These are phyloP conservation scores for Pardosa pseudoannulata DNA, from an alignment of 2,888 invertebrate species.

Conservation along the genomic window DNA sequence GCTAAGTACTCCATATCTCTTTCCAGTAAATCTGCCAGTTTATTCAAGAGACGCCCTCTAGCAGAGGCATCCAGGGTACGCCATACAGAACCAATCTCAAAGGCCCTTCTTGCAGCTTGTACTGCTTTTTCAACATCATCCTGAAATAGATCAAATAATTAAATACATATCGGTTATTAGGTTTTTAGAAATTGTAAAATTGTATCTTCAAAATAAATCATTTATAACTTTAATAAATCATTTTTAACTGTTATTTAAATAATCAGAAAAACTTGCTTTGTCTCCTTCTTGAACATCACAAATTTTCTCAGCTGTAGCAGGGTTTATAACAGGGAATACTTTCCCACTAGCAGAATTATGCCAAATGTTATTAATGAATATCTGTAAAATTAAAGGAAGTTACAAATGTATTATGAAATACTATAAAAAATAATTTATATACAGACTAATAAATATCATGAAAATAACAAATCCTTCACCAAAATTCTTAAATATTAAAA, in stretches of 20 bases:
- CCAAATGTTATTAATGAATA: slow-evolving; percentile 99
- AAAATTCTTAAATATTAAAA: no score
- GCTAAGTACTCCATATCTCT: slow-evolving; percentile 80
- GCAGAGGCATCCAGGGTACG: slow-evolving; percentile 81
- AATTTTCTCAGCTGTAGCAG: slow-evolving; percentile 86
- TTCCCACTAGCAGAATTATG: slow-evolving; percentile 89
- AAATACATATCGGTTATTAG: no score
- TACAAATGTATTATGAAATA: no score
- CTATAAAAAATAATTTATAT: no score
- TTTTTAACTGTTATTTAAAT: no score
- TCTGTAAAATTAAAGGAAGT: slow-evolving; percentile 74
- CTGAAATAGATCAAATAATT: slow-evolving; percentile 71
- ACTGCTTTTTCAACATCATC: slow-evolving; percentile 81
- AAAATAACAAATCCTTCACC: no score
- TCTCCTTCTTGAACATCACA: slow-evolving; percentile 88
- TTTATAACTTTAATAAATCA: no score
- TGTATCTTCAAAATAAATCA: no score
- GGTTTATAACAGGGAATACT: slow-evolving; percentile 90
- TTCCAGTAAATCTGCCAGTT: slow-evolving; percentile 81
- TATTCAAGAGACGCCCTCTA: slow-evolving; percentile 80
- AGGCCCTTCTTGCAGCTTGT: slow-evolving; percentile 80
- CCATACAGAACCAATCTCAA: slow-evolving; percentile 81
- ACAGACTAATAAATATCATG: no score
- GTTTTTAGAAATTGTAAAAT: no score
- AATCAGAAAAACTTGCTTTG: no score